Conservation (phyloP, 2,888 invertebrate species). For the Diarsia brunnea region DNA sequence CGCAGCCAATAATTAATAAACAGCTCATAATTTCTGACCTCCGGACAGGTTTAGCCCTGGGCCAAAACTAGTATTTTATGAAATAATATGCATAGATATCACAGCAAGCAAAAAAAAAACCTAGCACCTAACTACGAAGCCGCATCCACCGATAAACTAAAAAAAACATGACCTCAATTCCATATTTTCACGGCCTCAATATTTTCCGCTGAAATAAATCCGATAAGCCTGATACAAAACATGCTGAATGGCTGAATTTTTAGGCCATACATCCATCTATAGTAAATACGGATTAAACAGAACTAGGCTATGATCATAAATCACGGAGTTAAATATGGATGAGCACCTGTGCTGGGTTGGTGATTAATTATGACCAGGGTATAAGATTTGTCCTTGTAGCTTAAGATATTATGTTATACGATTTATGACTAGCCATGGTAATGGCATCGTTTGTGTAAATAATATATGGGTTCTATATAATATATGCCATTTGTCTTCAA, state of each 20-base stretch:
- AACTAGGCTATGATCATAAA: constrained; percentile 36
- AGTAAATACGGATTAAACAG: constrained; percentile 13
- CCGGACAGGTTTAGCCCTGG: no score
- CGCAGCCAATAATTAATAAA: no score
- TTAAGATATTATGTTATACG: neutral
- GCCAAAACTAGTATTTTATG: neutral
- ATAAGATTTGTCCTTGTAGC: neutral
- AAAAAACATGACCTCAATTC: constrained; percentile 12
- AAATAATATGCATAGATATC: neutral
- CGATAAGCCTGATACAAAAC: constrained; percentile 14
- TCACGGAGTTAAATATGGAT: constrained; percentile 53
- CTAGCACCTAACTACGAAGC: neutral
- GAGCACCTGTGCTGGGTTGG: constrained; percentile 34
- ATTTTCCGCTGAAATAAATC: constrained; percentile 22
- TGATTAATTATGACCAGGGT: constrained; percentile 52
- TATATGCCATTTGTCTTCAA: no score
- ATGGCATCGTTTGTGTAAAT: neutral
- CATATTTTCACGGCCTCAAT: constrained; percentile 6
- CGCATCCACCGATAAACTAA: neutral
- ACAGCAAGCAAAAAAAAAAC: neutral
- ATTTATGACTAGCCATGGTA: neutral
- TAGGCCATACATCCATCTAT: neutral
- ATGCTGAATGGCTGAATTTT: neutral
- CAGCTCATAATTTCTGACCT: no score
- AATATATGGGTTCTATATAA: neutral